Percentiles rank a stretch among this genome's conserved stretches.
These are phyloP conservation scores for Drepana falcataria DNA, from an alignment of 2,888 invertebrate species.

Conservation along the genomic window DNA sequence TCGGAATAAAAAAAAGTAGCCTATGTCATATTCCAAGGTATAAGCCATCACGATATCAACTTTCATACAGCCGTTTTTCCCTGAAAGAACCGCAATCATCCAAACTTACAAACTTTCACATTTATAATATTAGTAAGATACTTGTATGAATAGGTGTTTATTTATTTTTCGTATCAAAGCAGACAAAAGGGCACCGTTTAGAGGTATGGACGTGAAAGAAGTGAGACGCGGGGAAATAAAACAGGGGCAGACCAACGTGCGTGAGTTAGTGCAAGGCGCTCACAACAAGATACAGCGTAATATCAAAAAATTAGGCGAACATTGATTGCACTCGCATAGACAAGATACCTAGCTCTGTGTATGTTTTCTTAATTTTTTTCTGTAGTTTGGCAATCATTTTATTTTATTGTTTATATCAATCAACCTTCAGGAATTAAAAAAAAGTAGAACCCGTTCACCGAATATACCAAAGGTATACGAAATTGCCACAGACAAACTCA, in stretches of 20 bases:
- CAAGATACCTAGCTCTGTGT: conserved; percentile 25
- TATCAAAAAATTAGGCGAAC: conserved; percentile 42
- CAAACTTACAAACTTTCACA: no score
- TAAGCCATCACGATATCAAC: no score
- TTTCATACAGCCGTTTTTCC: no score
- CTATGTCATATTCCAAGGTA: no score
- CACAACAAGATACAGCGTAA: conserved; percentile 45
- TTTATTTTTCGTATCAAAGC: background rate
- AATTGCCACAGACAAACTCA: no score
- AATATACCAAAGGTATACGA: no score
- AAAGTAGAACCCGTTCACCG: no score
- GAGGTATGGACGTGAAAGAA: background rate
- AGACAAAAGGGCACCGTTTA: background rate
- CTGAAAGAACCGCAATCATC: no score
- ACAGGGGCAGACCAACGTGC: conserved; percentile 21
- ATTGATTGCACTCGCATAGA: conserved; percentile 13
- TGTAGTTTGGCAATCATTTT: background rate
- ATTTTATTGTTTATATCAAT: background rate
- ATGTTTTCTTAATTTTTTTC: conserved; percentile 31
- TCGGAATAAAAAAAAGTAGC: no score
- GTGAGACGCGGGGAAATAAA: background rate
- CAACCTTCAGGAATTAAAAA: no score
- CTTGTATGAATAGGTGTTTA: background rate
- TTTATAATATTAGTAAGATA: background rate
- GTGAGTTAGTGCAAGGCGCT: conserved; percentile 46